Evolutionary conservation across 1,140 invertebrate species (phyloP).

Genomic region (Eciton burchellii): DNA sequence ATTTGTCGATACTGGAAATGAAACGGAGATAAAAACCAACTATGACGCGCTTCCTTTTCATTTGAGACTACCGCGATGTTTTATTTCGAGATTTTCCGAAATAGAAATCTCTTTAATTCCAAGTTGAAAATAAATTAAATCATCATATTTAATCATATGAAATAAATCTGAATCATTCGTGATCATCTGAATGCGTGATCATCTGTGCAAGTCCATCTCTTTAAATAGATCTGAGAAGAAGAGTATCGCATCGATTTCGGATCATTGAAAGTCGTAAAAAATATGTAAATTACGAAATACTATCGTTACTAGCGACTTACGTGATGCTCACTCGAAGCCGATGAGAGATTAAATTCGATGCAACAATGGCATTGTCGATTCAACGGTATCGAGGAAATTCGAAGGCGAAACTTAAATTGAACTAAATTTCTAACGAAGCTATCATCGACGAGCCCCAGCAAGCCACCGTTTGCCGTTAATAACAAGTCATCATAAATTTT

Average conservation of each 20-base stretch:
- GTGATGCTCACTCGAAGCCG: not conserved
- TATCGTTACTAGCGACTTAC: not conserved
- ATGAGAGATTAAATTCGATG: conserved; percentile 48
- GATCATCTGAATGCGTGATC: too few relatives aligned
- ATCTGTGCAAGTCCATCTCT: too few relatives aligned
- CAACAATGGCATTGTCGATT: conserved; percentile 63
- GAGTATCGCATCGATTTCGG: too few relatives aligned
- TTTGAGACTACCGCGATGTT: not conserved
- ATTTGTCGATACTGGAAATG: not conserved
- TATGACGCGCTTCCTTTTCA: not conserved
- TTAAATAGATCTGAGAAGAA: too few relatives aligned
- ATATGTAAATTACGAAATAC: conserved; percentile 3
- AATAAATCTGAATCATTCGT: not conserved
- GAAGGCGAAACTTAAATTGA: conserved; percentile 67
- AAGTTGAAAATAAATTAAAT: not conserved
- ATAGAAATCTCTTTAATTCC: conserved; percentile 8
- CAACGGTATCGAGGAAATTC: conserved; percentile 33
- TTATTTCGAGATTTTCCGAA: not conserved
- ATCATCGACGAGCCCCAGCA: not conserved
- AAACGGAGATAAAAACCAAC: conserved; percentile 9
- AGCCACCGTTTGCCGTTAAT: conserved; percentile 39
- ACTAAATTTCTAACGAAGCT: conserved; percentile 67
- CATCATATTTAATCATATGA: too few relatives aligned
- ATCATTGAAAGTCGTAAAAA: too few relatives aligned
- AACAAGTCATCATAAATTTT: conserved; percentile 15